A percentile compares a stretch with the other conserved stretches of the same genome.
Conservation (phyloP, 2,113 vertebrate species). For the Oxyura jamaicensis region DNA sequence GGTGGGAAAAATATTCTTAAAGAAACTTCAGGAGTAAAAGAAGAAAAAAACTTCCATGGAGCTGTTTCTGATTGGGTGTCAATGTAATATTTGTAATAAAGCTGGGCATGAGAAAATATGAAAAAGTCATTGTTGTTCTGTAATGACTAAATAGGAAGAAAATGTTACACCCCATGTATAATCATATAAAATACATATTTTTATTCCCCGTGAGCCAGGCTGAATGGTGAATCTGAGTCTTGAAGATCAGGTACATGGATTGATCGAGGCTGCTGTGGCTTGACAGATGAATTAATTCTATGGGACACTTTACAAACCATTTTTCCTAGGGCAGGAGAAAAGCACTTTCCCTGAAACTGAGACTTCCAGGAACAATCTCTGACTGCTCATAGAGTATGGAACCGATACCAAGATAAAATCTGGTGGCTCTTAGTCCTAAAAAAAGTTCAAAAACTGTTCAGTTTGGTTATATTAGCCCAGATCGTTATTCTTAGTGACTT, state of each 20-base stretch:
- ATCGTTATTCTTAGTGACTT: neutral
- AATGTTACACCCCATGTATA: neutral
- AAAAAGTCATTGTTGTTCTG: neutral
- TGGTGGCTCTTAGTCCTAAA: neutral
- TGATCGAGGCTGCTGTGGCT: neutral
- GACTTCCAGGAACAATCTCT: neutral
- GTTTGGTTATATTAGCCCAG: neutral
- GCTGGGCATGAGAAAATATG: neutral
- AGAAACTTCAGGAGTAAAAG: neutral
- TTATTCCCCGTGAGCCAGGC: neutral
- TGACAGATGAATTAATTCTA: constrained; percentile 3
- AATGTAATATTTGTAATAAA: neutral
- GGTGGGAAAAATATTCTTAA: neutral
- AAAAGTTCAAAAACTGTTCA: neutral
- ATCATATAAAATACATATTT: neutral
- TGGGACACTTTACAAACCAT: neutral
- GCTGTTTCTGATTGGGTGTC: neutral
- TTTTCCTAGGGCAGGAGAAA: neutral
- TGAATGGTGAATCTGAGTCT: neutral
- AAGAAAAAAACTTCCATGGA: neutral
- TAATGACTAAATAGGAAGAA: neutral
- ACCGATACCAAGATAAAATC: neutral
- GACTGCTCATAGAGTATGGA: neutral
- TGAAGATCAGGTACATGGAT: neutral
- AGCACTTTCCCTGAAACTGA: neutral